phyloP scores from a whole-genome alignment of 2,888 invertebrate genomes.

The Diploptera punctata region DNA sequence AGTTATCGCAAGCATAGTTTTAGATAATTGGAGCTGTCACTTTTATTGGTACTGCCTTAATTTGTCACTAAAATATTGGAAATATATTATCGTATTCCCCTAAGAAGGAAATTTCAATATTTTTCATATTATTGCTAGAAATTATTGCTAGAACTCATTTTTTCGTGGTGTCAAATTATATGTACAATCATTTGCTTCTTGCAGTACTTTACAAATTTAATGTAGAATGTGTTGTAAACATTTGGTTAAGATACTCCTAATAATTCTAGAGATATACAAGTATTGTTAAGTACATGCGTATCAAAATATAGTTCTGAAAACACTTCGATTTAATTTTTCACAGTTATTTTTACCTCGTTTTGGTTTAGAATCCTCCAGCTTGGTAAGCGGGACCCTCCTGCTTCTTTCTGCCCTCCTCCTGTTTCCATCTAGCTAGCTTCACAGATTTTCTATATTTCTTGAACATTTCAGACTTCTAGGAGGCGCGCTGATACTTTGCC shows the following conservation, averaged over 20 bases:
- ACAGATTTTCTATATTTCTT: too few species aligned
- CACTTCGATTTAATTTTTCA: not conserved
- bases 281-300: not conserved
- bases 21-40: not conserved
- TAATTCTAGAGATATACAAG: not conserved
- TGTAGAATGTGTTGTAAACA: not conserved
- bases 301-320: not conserved
- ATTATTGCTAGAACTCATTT: not conserved
- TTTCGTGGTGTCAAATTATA: not conserved
- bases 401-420: too few species aligned
- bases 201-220: not conserved
- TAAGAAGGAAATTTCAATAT: not conserved
- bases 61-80: not conserved
- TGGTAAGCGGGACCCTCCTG: too few species aligned
- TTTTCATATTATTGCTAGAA: not conserved
- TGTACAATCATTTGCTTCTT: not conserved
- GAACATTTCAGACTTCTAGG: not conserved
- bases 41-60: not conserved
- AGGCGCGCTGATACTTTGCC: not conserved
- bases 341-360: too few species aligned
- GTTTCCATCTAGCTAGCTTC: too few species aligned
- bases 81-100: not conserved
- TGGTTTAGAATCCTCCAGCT: too few species aligned
- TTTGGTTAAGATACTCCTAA: too few species aligned
- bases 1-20: not conserved